Evolutionary conservation across 2,113 vertebrate species (phyloP).

Genomic region (Solea solea): DNA sequence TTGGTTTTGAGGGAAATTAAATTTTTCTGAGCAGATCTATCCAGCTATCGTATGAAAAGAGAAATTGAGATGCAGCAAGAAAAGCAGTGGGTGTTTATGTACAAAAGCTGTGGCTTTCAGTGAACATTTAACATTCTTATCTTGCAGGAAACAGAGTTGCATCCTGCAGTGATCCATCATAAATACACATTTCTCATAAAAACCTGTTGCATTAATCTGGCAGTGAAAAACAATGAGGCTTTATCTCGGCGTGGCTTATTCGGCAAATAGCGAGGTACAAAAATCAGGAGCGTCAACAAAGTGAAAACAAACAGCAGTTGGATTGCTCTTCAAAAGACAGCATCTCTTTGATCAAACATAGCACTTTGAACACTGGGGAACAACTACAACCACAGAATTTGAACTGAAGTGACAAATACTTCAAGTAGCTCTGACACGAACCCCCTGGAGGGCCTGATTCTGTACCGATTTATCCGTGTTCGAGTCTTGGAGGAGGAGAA

Average conservation of each 20-base stretch:
- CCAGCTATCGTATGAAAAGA: not conserved
- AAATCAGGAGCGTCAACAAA: slow-evolving; percentile 64
- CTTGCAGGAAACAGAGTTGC: slow-evolving; percentile 46
- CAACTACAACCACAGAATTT: slow-evolving; percentile 49
- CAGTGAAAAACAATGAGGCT: slow-evolving; percentile 38
- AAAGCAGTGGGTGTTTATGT: not conserved
- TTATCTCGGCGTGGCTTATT: slow-evolving; percentile 47
- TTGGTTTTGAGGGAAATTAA: slow-evolving; percentile 10
- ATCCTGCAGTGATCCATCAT: slow-evolving; percentile 54
- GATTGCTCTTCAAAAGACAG: slow-evolving; percentile 58
- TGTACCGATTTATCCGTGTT: slow-evolving; percentile 17
- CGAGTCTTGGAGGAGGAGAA: not conserved
- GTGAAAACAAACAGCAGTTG: slow-evolving; percentile 45
- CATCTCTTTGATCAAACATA: slow-evolving; percentile 59
- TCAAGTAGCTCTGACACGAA: slow-evolving; percentile 50
- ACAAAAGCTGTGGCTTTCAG: slow-evolving; percentile 8
- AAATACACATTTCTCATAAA: slow-evolving; percentile 46
- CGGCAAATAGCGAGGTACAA: slow-evolving; percentile 49
- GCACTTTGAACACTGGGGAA: slow-evolving; percentile 55
- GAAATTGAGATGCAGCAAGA: slow-evolving; percentile 17
- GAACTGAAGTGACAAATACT: slow-evolving; percentile 60
- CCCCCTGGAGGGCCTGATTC: slow-evolving; percentile 27
- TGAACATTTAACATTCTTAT: slow-evolving; percentile 44
- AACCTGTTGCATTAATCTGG: slow-evolving; percentile 67
- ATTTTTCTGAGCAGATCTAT: slow-evolving; percentile 3